A percentile compares a stretch with the other conserved stretches of the same genome.
Conservation (phyloP, 2,888 invertebrate species). For the Aporophyla lueneburgensis region DNA sequence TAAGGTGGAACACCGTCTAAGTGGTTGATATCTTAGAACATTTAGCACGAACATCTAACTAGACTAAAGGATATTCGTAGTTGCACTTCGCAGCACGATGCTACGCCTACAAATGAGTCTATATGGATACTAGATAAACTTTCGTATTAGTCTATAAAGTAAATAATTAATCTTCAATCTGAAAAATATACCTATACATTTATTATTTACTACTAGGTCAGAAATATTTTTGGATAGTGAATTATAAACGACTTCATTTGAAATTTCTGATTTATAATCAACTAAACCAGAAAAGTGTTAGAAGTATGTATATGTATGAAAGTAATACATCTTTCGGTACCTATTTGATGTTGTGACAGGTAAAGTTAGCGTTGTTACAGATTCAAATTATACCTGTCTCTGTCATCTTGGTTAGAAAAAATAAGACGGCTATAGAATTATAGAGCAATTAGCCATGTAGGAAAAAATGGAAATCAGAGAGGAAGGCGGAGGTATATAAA, state of each 20-base stretch:
- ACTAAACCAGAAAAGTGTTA: neutral
- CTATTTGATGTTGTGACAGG: neutral
- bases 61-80: slow-evolving; percentile 40
- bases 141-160: slow-evolving; percentile 23
- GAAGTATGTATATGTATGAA: neutral
- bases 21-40: slow-evolving; percentile 54
- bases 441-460: neutral
- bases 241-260: neutral
- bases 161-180: slow-evolving; percentile 31
- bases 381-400: neutral
- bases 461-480: neutral
- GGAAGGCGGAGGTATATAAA: neutral
- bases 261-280: neutral
- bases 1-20: slow-evolving; percentile 42
- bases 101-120: slow-evolving; percentile 43
- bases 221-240: neutral
- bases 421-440: neutral
- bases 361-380: neutral
- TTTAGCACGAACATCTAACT: slow-evolving; percentile 61
- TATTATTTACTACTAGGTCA: slow-evolving; percentile 12
- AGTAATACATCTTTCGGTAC: neutral
- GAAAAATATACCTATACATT: slow-evolving; percentile 27
- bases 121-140: slow-evolving; percentile 46
- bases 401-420: neutral
- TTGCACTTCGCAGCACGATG: slow-evolving; percentile 28